Evolutionary conservation across 2,113 vertebrate species (phyloP).

Genomic region (Osmerus eperlanus): DNA sequence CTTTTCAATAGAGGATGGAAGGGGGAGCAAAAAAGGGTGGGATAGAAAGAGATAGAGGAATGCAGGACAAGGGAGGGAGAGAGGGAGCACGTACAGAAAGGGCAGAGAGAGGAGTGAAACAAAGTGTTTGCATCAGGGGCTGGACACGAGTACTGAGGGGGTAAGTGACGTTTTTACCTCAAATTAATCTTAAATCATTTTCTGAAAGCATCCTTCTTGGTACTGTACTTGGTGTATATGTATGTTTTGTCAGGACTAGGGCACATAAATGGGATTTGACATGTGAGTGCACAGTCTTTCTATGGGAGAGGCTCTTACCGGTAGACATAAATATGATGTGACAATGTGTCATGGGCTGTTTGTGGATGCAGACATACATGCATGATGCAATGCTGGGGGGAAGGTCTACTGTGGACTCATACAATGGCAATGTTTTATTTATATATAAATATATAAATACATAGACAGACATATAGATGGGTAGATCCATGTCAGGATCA

Average conservation of each 20-base stretch:
- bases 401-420: neutral
- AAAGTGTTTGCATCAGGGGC: constrained; percentile 11
- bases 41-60: constrained; percentile 41
- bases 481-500: neutral
- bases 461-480: neutral
- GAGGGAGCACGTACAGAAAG: constrained; percentile 18
- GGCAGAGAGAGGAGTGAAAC: constrained; percentile 33
- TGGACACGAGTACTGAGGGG: constrained; percentile 14
- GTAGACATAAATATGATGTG: constrained; percentile 53
- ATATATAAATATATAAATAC: neutral
- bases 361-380: constrained; percentile 51
- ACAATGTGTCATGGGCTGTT: constrained; percentile 66
- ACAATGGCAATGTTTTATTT: neutral
- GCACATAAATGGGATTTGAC: constrained; percentile 15
- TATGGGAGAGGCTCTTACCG: constrained; percentile 38
- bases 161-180: constrained; percentile 33
- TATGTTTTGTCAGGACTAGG: constrained; percentile 10
- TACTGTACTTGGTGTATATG: constrained; percentile 9
- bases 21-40: constrained; percentile 1
- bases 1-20: constrained; percentile 41
- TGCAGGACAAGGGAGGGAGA: constrained; percentile 35
- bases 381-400: constrained; percentile 46
- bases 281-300: constrained; percentile 45
- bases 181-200: neutral
- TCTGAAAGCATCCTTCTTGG: constrained; percentile 39